phyloP scores from a whole-genome alignment of 2,113 vertebrate genomes.

The Haemorhous mexicanus region DNA sequence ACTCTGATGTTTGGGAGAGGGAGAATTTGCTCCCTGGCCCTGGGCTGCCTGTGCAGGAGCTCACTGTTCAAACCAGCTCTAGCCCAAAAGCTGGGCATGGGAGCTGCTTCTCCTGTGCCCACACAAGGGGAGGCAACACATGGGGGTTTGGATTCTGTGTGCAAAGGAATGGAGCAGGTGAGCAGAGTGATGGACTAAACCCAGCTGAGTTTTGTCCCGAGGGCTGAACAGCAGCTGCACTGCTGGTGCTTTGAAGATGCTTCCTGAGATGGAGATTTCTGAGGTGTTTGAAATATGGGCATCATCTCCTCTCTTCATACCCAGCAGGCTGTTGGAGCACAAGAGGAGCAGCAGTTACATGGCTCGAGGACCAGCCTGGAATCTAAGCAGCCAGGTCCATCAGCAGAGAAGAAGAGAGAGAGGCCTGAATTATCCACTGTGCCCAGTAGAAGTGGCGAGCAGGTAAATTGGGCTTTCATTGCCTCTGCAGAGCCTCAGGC shows the following conservation, averaged over 20 bases:
- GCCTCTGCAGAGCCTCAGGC: neutral
- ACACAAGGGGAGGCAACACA: accelerated
- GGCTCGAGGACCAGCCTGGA: too few relatives aligned
- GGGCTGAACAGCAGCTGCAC: neutral
- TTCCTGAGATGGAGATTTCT: neutral
- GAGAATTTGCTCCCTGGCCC: too few relatives aligned
- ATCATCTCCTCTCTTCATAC: too few relatives aligned
- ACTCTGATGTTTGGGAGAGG: too few relatives aligned
- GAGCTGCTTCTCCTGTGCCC: neutral
- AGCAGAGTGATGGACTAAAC: neutral
- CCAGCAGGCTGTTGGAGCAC: too few relatives aligned
- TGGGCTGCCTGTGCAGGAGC: too few relatives aligned
- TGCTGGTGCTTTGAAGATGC: neutral
- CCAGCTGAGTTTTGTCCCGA: too few relatives aligned
- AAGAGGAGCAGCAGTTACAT: too few relatives aligned
- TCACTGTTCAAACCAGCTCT: neutral
- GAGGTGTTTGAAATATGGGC: neutral
- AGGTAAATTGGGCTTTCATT: neutral
- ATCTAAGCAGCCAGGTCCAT: too few relatives aligned
- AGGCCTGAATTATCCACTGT: too few relatives aligned
- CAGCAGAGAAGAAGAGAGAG: too few relatives aligned
- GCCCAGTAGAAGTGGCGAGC: neutral
- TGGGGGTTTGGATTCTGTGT: accelerated
- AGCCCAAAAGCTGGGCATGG: neutral
- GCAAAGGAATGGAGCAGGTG: neutral